Conservation (phyloP, 2,797 vertebrate genomes). For the Acomys russatus region DNA sequence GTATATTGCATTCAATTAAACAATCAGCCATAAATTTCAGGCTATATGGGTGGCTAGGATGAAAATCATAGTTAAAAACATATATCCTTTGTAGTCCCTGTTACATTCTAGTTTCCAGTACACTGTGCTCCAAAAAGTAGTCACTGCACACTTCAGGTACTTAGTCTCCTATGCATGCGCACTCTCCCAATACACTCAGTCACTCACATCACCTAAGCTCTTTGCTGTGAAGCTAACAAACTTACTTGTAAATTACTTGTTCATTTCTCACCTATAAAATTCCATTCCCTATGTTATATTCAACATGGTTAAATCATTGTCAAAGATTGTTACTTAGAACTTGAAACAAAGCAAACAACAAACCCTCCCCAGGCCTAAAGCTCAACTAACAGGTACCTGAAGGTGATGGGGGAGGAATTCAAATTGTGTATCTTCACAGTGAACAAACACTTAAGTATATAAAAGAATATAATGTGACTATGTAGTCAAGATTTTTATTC, state of each 20-base stretch:
- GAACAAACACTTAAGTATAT: conserved; percentile 22
- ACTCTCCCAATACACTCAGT: not conserved
- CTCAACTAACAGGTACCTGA: not conserved
- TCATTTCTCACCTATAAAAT: conserved; percentile 25
- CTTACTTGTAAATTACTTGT: not conserved
- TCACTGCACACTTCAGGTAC: not conserved
- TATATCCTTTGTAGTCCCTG: not conserved
- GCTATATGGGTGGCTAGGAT: not conserved
- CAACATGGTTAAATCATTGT: not conserved
- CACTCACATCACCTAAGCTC: not conserved
- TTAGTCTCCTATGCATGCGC: not conserved
- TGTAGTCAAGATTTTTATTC: conserved; percentile 2
- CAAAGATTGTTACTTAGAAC: conserved; percentile 14
- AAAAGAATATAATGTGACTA: not conserved
- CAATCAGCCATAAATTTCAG: conserved; percentile 5
- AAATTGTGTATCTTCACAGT: not conserved
- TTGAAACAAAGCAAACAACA: not conserved
- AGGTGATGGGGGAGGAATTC: not conserved
- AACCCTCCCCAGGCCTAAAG: not conserved
- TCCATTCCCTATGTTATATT: not conserved
- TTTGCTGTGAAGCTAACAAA: not conserved
- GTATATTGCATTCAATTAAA: conserved; percentile 4
- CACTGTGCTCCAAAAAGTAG: not conserved
- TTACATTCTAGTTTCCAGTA: conserved; percentile 21
- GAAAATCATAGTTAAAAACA: conserved; percentile 10